Evolutionary conservation across 2,888 invertebrate genomes (phyloP).

Genomic region (Athalia circularis): DNA sequence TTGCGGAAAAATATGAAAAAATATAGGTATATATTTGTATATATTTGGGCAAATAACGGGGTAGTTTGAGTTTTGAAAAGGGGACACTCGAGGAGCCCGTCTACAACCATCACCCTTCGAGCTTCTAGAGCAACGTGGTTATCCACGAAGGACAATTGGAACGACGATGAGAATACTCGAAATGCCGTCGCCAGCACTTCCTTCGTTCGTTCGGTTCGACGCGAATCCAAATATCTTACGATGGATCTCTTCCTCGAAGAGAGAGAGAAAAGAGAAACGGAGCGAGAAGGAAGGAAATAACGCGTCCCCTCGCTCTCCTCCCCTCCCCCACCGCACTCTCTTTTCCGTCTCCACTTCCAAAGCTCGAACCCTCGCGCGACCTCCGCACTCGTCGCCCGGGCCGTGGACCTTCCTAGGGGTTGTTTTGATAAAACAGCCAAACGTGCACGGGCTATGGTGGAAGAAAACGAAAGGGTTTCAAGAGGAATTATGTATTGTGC

Average conservation of each 20-base stretch:
- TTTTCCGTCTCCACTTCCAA: background rate
- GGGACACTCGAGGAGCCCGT: conserved; percentile 28
- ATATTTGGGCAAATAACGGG: background rate
- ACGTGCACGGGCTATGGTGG: conserved; percentile 15
- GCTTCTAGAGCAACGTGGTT: conserved; percentile 26
- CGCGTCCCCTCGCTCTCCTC: background rate
- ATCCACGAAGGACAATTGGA: conserved; percentile 39
- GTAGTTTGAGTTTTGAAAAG: conserved; percentile 37
- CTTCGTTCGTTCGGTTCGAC: conserved; percentile 28
- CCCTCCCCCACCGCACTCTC: background rate
- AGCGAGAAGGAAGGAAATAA: background rate
- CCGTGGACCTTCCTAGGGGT: conserved; percentile 26
- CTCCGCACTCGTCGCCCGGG: conserved; percentile 40
- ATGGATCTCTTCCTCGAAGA: conserved; percentile 37
- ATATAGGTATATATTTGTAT: background rate
- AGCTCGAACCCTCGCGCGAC: conserved; percentile 23
- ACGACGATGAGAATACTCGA: conserved; percentile 33
- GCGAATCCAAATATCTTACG: conserved; percentile 42
- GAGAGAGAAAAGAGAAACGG: background rate
- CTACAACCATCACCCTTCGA: conserved; percentile 2
- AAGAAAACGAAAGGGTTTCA: conserved; percentile 35
- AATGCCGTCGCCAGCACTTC: conserved; percentile 32
- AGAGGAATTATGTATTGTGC: conserved; percentile 35
- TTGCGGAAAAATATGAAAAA: background rate
- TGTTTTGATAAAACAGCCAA: conserved; percentile 47